Conservation (phyloP, 1,140 invertebrate genomes). For the Scylla paramamosain region DNA sequence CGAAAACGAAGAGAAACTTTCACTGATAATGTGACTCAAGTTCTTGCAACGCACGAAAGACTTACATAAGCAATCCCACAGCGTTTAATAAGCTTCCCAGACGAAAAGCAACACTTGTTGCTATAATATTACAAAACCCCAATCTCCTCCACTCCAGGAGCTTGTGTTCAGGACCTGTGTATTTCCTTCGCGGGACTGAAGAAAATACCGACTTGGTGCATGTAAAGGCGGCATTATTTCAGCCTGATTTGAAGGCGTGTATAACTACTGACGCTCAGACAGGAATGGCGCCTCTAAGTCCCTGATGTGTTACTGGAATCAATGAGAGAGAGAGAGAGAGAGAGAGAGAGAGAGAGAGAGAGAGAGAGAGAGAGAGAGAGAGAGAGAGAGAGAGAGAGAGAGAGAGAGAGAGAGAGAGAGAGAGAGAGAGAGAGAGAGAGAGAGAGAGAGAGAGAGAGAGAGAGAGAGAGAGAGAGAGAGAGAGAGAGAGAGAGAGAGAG, state of each 20-base stretch:
- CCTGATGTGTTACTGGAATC: not conserved
- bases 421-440: slow-evolving; percentile 4
- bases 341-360: too few relatives aligned
- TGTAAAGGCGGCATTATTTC: not conserved
- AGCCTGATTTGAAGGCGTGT: not conserved
- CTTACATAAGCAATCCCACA: not conserved
- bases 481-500: not conserved
- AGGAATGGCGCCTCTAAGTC: not conserved
- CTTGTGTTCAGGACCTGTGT: not conserved
- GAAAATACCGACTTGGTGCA: not conserved
- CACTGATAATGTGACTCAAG: not conserved
- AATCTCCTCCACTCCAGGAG: not conserved
- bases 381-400: not conserved
- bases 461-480: slow-evolving; percentile 20
- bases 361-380: too few relatives aligned
- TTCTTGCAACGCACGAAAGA: not conserved
- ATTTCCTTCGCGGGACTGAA: not conserved
- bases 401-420: slow-evolving; percentile 20
- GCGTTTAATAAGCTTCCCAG: not conserved
- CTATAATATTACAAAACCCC: not conserved
- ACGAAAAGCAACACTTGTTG: not conserved
- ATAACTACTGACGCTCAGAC: not conserved
- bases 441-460: not conserved
- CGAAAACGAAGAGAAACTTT: not conserved
- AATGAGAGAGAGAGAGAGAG: not conserved